Evolutionary conservation across 2,797 vertebrate species (phyloP), one percentile per base, ranked within the genome.

Genomic region (Danio choprae): DNA sequence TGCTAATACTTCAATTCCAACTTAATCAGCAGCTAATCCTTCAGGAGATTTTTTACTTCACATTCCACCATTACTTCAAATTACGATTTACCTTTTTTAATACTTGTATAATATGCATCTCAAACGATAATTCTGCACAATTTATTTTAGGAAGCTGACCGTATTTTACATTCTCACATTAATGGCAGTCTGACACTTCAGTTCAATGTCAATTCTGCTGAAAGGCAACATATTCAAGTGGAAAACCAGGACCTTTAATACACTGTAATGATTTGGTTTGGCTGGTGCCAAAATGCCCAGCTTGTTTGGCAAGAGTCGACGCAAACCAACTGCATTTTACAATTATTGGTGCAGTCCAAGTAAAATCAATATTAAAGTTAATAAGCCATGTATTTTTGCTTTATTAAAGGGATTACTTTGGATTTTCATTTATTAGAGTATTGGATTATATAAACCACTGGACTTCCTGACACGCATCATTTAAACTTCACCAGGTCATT

Each of bases 161-260:
- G 7, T 44, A 60, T 60, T 70, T 78, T 40, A 69, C 56, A 41
- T 78, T 51, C n/a, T 51, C 65, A 50, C 44, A 59, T 50, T 60
- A 71, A 79, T 60, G 46, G 46, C 69, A 62, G n/a, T 11, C 64
- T 79, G 56, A 69, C 56, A 29, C 56, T 79, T 60, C 15, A 18
- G 18, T 62, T 70, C 62, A 79, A 70, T 62, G 48, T 53, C 20
- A 62, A 40, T n/a, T 43, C 9, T 11, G 38, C 46, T 71, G 18
- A 62, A 44, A 79, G 58, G 46, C 60, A 53, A 48, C 55, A 46
- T 10, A 58, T 58, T 53, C 4, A 29, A 71, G 77, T 70, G 56
- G 77, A 71, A 79, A 79, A 79, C 29, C 67, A 51, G 46, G 36
- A 70, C 58, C 67, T 77, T 22, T 68, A 68, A 77, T 46, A 68